A percentile compares a stretch with the other conserved stretches of the same genome.
Conservation (phyloP, 2,888 invertebrate species). For the Melanostoma scalare region DNA sequence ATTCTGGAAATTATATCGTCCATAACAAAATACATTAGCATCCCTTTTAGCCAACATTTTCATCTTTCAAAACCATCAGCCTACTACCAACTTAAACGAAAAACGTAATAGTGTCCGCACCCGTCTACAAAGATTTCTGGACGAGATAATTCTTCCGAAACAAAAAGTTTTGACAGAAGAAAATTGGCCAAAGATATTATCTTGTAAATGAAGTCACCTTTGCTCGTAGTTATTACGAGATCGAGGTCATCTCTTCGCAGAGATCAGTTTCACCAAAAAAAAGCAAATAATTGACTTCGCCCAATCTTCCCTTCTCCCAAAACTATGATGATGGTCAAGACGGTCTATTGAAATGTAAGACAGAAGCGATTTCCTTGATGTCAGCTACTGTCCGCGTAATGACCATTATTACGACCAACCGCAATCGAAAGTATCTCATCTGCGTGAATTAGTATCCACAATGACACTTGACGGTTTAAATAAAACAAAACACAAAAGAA, state of each 20-base stretch:
- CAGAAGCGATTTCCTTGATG: slow-evolving; percentile 49
- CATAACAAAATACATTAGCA: slow-evolving; percentile 46
- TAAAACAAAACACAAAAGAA: slow-evolving; percentile 49
- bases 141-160: slow-evolving; percentile 40
- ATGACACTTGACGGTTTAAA: slow-evolving; percentile 46
- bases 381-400: slow-evolving; percentile 57
- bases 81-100: slow-evolving; percentile 44
- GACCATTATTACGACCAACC: slow-evolving; percentile 53
- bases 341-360: slow-evolving; percentile 42
- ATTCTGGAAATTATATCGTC: slow-evolving; percentile 47
- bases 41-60: slow-evolving; percentile 43
- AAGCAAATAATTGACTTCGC: slow-evolving; percentile 55
- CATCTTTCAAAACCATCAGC: slow-evolving; percentile 10
- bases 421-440: slow-evolving; percentile 39
- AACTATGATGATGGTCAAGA: background rate
- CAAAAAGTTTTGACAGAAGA: slow-evolving; percentile 30
- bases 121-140: slow-evolving; percentile 46
- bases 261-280: slow-evolving; percentile 60
- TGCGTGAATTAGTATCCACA: slow-evolving; percentile 55
- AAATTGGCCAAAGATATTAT: slow-evolving; percentile 68
- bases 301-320: background rate
- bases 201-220: slow-evolving; percentile 70
- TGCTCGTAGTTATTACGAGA: slow-evolving; percentile 60
- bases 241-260: slow-evolving; percentile 62
- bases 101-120: slow-evolving; percentile 38